Evolutionary conservation across 2,888 invertebrate species (phyloP), one percentile per base, ranked within the genome.

Genomic region (Calephelis perditalis): DNA sequence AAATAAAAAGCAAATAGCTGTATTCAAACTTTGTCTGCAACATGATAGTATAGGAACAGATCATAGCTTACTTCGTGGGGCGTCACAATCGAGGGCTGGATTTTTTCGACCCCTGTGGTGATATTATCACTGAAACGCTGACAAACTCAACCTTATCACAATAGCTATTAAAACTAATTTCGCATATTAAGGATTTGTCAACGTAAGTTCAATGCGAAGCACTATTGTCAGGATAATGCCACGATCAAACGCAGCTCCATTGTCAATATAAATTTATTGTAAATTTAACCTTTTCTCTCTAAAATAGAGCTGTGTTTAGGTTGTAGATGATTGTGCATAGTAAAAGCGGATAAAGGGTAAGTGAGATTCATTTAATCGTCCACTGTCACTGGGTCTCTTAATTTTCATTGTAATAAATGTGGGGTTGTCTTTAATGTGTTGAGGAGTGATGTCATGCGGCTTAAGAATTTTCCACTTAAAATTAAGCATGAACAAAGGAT

Each of bases 11-110:
- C 26, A 26, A 26, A 26, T 26, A 26, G 3, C 26, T 26, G 26
- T 26, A 9, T 58, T 57, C 35, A 43, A 55, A 47, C 49, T 69
- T 60, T 66, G 26, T 44, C 78, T 54, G 73, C 73, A 75, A 79
- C 89, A 76, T 73, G 76, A 78, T 79, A 79, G 78, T 76, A 74
- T 79, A 84, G 77, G 79, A 84, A 83, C 86, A 86, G 86, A 89
- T 89, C 87, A 84, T 84, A 84, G 88, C 86, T 84, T 84, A 86
- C 89, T 86, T 84, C 84, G 81, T 86, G 88, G 89, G 89, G 89
- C 84, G 89, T 89, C 89, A 79, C 85, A 80, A 77, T 78, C 77
- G 79, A 85, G 84, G 84, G 84, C 79, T 76, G 82, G 82, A 84
- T 85, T 85, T 84, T 75, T 79, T 75, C 82, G 80, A 83, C 89